Percentiles rank a stretch among this genome's conserved stretches.
phyloP scores from a whole-genome alignment of 2,888 invertebrate species.

The Boloria selene region DNA sequence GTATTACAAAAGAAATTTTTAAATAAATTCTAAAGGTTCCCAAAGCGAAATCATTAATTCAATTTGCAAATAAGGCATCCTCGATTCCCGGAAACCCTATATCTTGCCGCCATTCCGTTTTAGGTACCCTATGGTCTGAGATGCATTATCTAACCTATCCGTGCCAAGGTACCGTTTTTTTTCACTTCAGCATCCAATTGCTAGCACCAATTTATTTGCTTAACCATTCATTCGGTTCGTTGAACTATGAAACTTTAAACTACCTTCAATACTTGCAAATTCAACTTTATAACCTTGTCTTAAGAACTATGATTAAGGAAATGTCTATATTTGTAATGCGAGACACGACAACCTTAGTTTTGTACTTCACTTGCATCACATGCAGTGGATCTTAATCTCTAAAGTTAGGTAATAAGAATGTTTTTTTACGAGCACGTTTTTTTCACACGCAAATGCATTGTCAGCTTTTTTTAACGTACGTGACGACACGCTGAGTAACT shows the following conservation, averaged over 20 bases:
- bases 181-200: constrained; percentile 58
- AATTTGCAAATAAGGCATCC: constrained; percentile 24
- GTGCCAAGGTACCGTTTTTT: constrained; percentile 50
- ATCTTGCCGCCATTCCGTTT: constrained; percentile 33
- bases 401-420: constrained; percentile 5
- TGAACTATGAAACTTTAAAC: constrained; percentile 52
- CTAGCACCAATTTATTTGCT: constrained; percentile 69
- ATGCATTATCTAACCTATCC: constrained; percentile 52
- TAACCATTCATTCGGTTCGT: constrained; percentile 62
- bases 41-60: constrained; percentile 21
- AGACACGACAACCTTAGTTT: constrained; percentile 32
- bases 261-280: constrained; percentile 29
- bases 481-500: constrained; percentile 55
- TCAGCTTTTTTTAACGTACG: constrained; percentile 53
- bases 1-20: no score
- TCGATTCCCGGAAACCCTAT: constrained; percentile 9
- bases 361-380: constrained; percentile 18
- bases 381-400: constrained; percentile 26
- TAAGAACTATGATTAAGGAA: constrained; percentile 29
- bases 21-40: background rate
- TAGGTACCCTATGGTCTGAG: constrained; percentile 40
- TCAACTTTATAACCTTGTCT: constrained; percentile 30
- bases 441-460: constrained; percentile 29
- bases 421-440: background rate
- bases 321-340: constrained; percentile 21